phyloP scores from a whole-genome alignment of 2,113 vertebrate species.

The Nothoprocta perdicaria region DNA sequence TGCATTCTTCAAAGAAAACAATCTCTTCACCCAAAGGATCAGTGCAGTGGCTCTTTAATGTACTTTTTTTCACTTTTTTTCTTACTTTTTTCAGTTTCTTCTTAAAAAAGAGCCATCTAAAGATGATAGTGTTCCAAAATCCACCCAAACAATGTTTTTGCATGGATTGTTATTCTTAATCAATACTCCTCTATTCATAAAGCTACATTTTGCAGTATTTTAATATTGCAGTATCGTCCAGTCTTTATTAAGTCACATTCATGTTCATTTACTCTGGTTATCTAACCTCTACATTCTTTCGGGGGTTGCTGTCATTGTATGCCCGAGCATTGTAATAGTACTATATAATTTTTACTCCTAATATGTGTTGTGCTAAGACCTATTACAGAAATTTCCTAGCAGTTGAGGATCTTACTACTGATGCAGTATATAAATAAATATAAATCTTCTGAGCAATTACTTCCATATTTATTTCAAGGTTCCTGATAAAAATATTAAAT shows the following conservation, averaged over 20 bases:
- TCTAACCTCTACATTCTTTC: neutral
- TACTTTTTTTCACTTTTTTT: too few relatives aligned
- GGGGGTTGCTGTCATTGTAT: neutral
- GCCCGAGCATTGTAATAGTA: neutral
- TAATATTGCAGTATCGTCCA: neutral
- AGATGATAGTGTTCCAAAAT: neutral
- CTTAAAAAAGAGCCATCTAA: neutral
- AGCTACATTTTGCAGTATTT: neutral
- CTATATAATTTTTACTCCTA: neutral
- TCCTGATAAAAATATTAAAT: neutral
- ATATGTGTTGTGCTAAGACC: neutral
- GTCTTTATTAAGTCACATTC: neutral
- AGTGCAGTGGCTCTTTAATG: neutral
- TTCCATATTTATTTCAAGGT: neutral
- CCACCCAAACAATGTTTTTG: neutral
- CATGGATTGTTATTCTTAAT: neutral
- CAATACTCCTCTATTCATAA: neutral
- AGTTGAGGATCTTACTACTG: neutral
- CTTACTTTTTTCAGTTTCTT: neutral
- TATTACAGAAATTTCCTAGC: neutral
- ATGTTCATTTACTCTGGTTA: neutral
- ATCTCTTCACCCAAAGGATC: neutral
- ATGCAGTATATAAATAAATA: too few relatives aligned
- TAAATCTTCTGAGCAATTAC: neutral
- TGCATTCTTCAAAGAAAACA: neutral